Percentiles rank a stretch among this genome's conserved stretches.
These are phyloP conservation scores for Anoplius nigerrimus DNA, from an alignment of 2,888 invertebrate genomes.

Conservation along the genomic window DNA sequence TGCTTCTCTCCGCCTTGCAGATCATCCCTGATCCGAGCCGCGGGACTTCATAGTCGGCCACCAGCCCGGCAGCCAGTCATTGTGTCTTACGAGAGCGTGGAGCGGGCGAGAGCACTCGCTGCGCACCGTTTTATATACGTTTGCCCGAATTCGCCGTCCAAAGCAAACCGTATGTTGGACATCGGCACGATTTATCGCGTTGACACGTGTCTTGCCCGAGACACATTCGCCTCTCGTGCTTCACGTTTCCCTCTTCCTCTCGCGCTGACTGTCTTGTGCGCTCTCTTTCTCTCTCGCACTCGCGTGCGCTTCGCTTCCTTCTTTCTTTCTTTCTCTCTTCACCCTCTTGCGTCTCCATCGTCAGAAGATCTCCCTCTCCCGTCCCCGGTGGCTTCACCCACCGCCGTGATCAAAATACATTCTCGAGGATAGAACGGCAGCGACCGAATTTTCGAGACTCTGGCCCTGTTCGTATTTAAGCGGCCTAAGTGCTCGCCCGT, in stretches of 20 bases:
- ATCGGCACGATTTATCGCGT: slow-evolving; percentile 73
- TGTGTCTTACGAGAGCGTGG: not conserved
- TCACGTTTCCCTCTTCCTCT: not conserved
- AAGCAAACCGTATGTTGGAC: slow-evolving; percentile 69
- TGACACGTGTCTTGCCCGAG: slow-evolving; percentile 65
- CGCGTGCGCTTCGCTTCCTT: slow-evolving; percentile 40
- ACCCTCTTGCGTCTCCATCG: slow-evolving; percentile 38
- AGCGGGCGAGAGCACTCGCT: not conserved
- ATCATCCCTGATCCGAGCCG: slow-evolving; percentile 57
- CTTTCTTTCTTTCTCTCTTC: not conserved
- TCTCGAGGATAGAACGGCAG: slow-evolving; percentile 40
- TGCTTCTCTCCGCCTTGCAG: slow-evolving; percentile 62
- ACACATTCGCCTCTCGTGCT: not conserved
- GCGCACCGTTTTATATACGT: slow-evolving; percentile 26
- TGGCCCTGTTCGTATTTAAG: not conserved
- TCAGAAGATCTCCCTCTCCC: slow-evolving; percentile 14
- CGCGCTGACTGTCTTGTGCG: too few relatives aligned
- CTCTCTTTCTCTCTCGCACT: slow-evolving; percentile 19
- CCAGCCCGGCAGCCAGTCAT: not conserved
- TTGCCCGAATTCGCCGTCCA: slow-evolving; percentile 58
- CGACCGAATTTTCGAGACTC: slow-evolving; percentile 46
- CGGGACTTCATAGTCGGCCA: not conserved
- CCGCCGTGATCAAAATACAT: slow-evolving; percentile 57
- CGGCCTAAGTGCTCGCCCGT: too few relatives aligned
- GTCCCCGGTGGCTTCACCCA: slow-evolving; percentile 32